Base-by-base conservation (phyloP, 2,888 invertebrate species). In the Hypena proboscidalis region DNA sequence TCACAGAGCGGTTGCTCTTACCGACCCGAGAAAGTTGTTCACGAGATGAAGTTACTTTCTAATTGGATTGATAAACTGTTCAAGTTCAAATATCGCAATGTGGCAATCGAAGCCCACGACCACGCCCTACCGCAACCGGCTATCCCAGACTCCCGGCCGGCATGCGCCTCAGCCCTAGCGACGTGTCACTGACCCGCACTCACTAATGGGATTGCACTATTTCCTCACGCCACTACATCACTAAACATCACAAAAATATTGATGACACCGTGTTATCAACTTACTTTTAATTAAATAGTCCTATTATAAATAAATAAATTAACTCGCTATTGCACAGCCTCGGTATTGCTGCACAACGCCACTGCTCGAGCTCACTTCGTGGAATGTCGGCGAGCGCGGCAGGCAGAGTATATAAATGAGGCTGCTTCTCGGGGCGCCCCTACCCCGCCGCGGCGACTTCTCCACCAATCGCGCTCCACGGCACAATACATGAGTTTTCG, bases 391-490 rank as follows among this genome's bases (percentile, higher is more conserved):
- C 83, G 77, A 73, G 65, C 74, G 82, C 74, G 79, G 77, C 79
- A 61, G 67, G 80, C 89, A 80, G 91, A 90, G 90, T 92, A 92
- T 92, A 92, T 90, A 88, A 87, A 88, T 80, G 90, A 88, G 87
- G 84, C 81, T 83, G 88, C 82, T 88, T 90, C 85, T 88, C 87
- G 88, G 74, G 82, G 84, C 78, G 76, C 86, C 87, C 89, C 90
- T 90, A 89, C 92, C 92, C 91, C 88, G 75, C 83, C 75, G 76
- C 78, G 66, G 77, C 73, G 70, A 74, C 74, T 74, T 79, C 76
- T 85, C 92, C 82, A 82, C 94, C 94, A 94, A 94, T 94, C 87
- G 92, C 84, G 87, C 88, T 85, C 91, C 93, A 73, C 73, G 73
- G 92, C 85, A 89, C 89, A 88, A 92, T 93, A 76, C 74, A 68